phyloP scores from a whole-genome alignment of 2,113 vertebrate species.

The human (Homo sapiens) region DNA sequence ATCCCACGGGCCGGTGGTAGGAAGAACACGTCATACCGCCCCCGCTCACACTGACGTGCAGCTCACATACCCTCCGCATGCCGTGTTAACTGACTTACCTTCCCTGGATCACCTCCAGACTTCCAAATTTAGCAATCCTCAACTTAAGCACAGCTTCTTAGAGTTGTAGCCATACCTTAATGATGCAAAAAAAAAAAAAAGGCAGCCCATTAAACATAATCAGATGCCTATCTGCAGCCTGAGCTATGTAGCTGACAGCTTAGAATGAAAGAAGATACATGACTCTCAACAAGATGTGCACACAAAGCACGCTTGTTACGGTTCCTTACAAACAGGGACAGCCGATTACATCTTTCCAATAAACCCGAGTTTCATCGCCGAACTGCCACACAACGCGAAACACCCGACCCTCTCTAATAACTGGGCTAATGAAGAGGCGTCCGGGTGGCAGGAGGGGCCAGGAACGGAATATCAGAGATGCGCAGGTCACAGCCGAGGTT shows the following conservation, averaged over 20 bases:
- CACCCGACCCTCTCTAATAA: neutral
- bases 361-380: neutral
- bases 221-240: conserved; percentile 26
- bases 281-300: neutral
- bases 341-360: conserved; percentile 56
- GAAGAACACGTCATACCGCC: neutral
- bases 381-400: neutral
- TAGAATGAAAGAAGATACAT: neutral
- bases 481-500: neutral
- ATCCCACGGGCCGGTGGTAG: neutral
- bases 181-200: neutral
- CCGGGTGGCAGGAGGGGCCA: neutral
- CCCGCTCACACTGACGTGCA: neutral
- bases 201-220: neutral
- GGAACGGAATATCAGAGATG: rapidly evolving
- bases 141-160: neutral
- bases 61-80: rapidly evolving
- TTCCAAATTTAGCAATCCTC: neutral
- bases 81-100: neutral
- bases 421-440: neutral
- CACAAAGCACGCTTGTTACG: neutral
- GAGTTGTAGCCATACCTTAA: neutral
- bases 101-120: neutral
- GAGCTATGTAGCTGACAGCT: conserved; percentile 45
- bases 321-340: neutral